Evolutionary conservation across 2,797 vertebrate species (phyloP).

Genomic region (Hydrolagus colliei): DNA sequence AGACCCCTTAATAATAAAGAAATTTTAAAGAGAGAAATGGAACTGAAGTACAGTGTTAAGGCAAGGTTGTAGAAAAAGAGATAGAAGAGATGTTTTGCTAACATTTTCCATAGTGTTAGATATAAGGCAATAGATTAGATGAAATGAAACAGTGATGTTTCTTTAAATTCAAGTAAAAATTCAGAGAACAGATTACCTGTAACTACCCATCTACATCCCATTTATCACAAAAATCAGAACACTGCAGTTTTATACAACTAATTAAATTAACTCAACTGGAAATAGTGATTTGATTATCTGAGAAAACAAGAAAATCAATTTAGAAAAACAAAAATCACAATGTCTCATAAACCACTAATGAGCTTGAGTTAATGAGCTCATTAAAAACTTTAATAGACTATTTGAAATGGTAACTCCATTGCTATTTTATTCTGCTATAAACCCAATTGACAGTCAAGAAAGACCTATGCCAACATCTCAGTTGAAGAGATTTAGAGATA

Average conservation of each 20-base stretch:
- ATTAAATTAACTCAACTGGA: not conserved
- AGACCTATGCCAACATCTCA: not conserved
- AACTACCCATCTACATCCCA: not conserved
- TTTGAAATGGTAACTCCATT: not conserved
- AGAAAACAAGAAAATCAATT: not conserved
- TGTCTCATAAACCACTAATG: not conserved
- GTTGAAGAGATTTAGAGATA: too few relatives aligned
- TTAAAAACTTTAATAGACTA: too few relatives aligned
- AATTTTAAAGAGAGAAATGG: slow-evolving; percentile 9
- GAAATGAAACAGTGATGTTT: not conserved
- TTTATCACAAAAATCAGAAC: not conserved
- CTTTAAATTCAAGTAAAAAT: not conserved
- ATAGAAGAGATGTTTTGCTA: not conserved
- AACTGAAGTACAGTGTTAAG: not conserved
- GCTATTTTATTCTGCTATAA: not conserved
- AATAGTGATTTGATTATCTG: not conserved
- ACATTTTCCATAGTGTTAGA: not conserved
- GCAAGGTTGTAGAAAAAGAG: not conserved
- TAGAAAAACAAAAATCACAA: not conserved
- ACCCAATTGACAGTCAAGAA: not conserved
- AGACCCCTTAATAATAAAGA: not conserved
- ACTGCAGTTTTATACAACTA: not conserved
- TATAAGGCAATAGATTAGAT: not conserved
- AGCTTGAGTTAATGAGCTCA: not conserved
- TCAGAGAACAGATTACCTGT: not conserved